Percentiles rank a stretch among this genome's conserved stretches.
Conservation (phyloP, 2,797 vertebrate species). For the Coregonus suidteri region DNA sequence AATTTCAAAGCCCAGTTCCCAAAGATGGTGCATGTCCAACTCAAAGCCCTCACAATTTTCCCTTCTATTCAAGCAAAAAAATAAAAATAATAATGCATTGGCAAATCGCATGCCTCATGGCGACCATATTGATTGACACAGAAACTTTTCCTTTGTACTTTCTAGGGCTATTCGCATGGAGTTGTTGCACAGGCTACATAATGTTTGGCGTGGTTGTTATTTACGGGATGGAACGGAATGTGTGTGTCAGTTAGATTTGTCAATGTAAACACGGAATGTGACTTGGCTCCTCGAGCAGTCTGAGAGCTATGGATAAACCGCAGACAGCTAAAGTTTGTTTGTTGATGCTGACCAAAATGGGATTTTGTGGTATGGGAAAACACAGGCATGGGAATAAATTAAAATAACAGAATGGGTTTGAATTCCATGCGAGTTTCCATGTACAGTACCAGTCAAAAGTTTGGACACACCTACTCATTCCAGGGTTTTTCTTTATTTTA, state of each 20-base stretch:
- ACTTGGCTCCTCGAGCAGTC: not conserved
- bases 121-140: conserved; percentile 54
- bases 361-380: not conserved
- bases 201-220: not conserved
- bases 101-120: conserved; percentile 40
- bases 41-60: conserved; percentile 40
- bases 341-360: not conserved
- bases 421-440: not conserved
- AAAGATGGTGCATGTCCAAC: conserved; percentile 49
- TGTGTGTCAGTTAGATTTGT: not conserved
- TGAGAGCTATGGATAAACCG: not conserved
- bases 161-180: not conserved
- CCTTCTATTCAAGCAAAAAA: not conserved
- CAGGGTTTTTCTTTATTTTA: too few relatives aligned
- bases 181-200: not conserved
- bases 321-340: not conserved
- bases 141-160: not conserved
- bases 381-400: not conserved
- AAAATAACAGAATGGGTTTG: not conserved
- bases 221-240: not conserved
- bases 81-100: not conserved
- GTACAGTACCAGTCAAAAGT: too few relatives aligned
- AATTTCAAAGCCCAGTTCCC: conserved; percentile 45
- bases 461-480: too few relatives aligned
- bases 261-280: not conserved